Conservation (phyloP, 2,888 invertebrate genomes). For the Siphlonurus alternatus region DNA sequence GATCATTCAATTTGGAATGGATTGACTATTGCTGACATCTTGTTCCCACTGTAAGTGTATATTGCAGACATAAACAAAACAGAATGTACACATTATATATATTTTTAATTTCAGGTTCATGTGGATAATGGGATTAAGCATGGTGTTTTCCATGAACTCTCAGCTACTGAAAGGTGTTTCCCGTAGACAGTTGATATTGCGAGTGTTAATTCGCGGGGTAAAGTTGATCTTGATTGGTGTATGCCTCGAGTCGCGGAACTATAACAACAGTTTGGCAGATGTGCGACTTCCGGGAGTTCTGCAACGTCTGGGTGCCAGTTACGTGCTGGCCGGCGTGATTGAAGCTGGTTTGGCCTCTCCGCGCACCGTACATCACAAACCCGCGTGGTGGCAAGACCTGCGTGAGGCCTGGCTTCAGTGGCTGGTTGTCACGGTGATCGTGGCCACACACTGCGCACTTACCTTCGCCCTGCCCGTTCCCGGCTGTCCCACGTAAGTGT, state of each 20-base stretch:
- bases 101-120: constrained; percentile 57
- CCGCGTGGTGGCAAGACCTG: neutral
- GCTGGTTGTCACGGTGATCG: neutral
- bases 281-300: neutral
- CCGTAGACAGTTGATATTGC: constrained; percentile 31
- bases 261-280: constrained; percentile 4
- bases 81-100: too few species aligned
- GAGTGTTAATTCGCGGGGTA: constrained; percentile 23
- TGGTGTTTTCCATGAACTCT: constrained; percentile 53
- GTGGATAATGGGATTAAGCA: constrained; percentile 73
- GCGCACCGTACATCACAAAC: too few species aligned
- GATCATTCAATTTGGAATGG: constrained; percentile 74
- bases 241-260: constrained; percentile 12
- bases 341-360: neutral
- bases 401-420: neutral
- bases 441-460: neutral
- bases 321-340: neutral
- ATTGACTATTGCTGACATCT: constrained; percentile 66
- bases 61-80: too few species aligned
- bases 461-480: neutral
- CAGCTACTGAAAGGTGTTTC: constrained; percentile 46
- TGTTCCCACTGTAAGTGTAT: constrained; percentile 62
- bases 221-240: constrained; percentile 25
- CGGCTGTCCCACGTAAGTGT: neutral
- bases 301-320: neutral